phyloP scores from a whole-genome alignment of 2,797 vertebrate genomes.

The Okamejei kenojei region DNA sequence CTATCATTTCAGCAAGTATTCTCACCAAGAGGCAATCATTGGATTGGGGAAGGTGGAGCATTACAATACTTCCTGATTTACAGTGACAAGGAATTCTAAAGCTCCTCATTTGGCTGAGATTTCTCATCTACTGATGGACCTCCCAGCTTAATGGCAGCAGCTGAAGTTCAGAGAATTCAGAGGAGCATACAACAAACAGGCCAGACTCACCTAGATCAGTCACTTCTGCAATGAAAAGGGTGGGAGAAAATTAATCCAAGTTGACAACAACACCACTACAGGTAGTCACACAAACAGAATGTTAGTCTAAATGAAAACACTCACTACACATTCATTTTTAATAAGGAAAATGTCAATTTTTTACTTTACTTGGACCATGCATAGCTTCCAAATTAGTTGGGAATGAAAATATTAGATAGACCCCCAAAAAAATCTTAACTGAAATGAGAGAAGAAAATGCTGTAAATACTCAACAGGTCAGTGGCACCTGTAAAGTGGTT shows the following conservation, averaged over 20 bases:
- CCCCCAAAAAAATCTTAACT: not conserved
- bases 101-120: not conserved
- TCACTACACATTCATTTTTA: not conserved
- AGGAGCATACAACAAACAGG: constrained; percentile 27
- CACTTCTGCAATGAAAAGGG: constrained; percentile 65
- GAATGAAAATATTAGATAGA: not conserved
- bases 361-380: not conserved
- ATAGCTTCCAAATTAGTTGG: not conserved
- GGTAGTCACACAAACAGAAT: constrained; percentile 43
- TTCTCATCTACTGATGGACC: not conserved
- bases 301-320: not conserved
- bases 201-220: constrained; percentile 65
- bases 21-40: not conserved
- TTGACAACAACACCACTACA: constrained; percentile 43
- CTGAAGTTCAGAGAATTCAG: not conserved
- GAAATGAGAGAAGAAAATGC: too few relatives aligned
- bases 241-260: constrained; percentile 50
- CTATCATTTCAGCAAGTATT: not conserved
- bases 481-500: too few relatives aligned
- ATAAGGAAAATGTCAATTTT: not conserved
- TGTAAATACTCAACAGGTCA: too few relatives aligned
- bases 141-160: not conserved
- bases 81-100: constrained; percentile 23
- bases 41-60: not conserved
- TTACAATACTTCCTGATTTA: not conserved